Conservation (phyloP, 2,797 vertebrate species). For the Pseudochirops corinnae region DNA sequence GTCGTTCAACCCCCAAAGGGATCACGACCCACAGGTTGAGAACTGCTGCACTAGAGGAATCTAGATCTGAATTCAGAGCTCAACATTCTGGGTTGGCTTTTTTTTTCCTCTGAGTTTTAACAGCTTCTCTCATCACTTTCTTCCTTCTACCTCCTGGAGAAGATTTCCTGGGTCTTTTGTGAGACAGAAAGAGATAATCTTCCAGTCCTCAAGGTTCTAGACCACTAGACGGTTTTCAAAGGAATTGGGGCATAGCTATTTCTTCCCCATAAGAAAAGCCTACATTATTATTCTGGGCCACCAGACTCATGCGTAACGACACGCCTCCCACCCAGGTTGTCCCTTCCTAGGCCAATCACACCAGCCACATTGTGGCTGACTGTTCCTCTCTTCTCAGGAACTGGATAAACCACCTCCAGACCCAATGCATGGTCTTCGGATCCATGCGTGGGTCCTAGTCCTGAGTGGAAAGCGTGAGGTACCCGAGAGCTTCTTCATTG, state of each 20-base stretch:
- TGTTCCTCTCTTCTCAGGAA: slow-evolving; percentile 79
- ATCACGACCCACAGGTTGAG: too few species aligned
- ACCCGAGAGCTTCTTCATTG: slow-evolving; percentile 93
- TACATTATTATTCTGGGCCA: neutral
- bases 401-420: slow-evolving; percentile 80
- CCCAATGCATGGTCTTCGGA: slow-evolving; percentile 87
- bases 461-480: slow-evolving; percentile 89
- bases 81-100: neutral
- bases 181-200: neutral
- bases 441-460: slow-evolving; percentile 95
- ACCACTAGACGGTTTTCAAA: neutral
- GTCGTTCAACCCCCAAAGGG: too few species aligned
- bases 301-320: neutral
- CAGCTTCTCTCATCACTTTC: neutral
- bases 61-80: slow-evolving; percentile 1
- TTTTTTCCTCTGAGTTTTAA: neutral
- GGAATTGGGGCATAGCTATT: neutral
- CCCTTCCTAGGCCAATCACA: neutral
- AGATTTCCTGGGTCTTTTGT: neutral
- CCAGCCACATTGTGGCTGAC: neutral
- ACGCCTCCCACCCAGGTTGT: neutral
- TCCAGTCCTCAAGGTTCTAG: neutral
- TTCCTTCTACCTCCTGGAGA: neutral
- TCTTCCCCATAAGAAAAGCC: neutral
- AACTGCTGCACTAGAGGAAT: too few species aligned